Evolutionary conservation across 2,797 vertebrate genomes (phyloP).

Genomic region (Anguilla pacifica): DNA sequence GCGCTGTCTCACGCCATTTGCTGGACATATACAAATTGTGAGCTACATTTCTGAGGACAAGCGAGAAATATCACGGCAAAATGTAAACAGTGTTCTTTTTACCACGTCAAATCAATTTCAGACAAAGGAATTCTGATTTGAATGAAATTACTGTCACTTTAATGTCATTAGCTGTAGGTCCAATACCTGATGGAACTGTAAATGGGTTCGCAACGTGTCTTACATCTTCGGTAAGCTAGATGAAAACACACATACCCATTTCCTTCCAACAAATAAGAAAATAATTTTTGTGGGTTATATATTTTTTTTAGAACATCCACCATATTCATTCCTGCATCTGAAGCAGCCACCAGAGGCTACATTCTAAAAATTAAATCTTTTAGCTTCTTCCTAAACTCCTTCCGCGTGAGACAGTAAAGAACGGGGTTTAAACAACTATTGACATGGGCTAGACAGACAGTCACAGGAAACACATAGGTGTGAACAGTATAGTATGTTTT

Average conservation of each 20-base stretch:
- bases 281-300: not conserved
- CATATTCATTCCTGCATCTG: not conserved
- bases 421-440: slow-evolving; percentile 79
- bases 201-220: not conserved
- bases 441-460: slow-evolving; percentile 75
- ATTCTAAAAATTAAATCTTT: slow-evolving; percentile 51
- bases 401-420: slow-evolving; percentile 76
- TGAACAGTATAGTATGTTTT: slow-evolving; percentile 72
- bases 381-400: slow-evolving; percentile 72
- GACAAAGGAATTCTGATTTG: not conserved
- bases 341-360: not conserved
- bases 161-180: not conserved
- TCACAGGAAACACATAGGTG: slow-evolving; percentile 75
- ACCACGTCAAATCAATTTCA: not conserved
- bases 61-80: not conserved
- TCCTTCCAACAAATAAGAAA: not conserved
- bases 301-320: no score
- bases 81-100: not conserved
- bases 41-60: not conserved
- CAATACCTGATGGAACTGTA: not conserved
- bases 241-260: not conserved
- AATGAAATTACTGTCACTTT: not conserved
- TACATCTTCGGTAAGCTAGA: not conserved
- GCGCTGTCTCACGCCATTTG: not conserved
- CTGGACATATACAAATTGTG: not conserved